Evolutionary conservation across 2,888 invertebrate genomes (phyloP).

Genomic region (Asteroscopus sphinx): DNA sequence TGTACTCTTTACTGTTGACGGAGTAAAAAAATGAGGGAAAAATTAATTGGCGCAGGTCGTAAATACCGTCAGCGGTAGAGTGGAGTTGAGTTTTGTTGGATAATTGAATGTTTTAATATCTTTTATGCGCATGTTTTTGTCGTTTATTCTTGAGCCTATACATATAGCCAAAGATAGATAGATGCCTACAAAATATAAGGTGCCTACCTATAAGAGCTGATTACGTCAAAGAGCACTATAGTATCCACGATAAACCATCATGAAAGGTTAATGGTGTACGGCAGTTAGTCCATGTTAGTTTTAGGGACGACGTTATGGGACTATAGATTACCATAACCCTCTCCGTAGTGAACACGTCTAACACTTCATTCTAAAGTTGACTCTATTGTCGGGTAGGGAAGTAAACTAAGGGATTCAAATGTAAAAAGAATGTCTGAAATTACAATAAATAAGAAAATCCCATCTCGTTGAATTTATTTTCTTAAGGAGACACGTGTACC

Average conservation of each 20-base stretch:
- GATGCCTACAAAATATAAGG: not conserved
- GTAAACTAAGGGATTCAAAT: conserved; percentile 36
- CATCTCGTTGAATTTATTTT: conserved; percentile 62
- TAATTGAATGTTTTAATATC: conserved; percentile 59
- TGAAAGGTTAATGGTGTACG: conserved; percentile 52
- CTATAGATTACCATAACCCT: conserved; percentile 50
- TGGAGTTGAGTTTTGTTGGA: conserved; percentile 66
- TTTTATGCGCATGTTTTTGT: conserved; percentile 35
- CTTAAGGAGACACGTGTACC: conserved; percentile 58
- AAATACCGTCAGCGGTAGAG: conserved; percentile 67
- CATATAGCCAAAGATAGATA: not conserved
- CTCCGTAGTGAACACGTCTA: conserved; percentile 44
- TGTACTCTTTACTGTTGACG: conserved; percentile 85
- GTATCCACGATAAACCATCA: conserved; percentile 40
- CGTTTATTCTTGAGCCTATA: not conserved
- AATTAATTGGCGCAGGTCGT: conserved; percentile 78
- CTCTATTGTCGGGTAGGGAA: conserved; percentile 34
- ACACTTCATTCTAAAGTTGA: conserved; percentile 50
- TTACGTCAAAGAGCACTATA: conserved; percentile 14
- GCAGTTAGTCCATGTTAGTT: conserved; percentile 52
- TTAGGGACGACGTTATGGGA: conserved; percentile 44
- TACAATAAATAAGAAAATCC: conserved; percentile 58
- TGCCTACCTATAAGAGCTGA: conserved; percentile 6
- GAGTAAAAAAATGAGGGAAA: conserved; percentile 74
- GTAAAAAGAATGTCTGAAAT: conserved; percentile 53